These are phyloP conservation scores for Anaspis maculata DNA, from an alignment of 2,888 invertebrate genomes.

Conservation along the genomic window DNA sequence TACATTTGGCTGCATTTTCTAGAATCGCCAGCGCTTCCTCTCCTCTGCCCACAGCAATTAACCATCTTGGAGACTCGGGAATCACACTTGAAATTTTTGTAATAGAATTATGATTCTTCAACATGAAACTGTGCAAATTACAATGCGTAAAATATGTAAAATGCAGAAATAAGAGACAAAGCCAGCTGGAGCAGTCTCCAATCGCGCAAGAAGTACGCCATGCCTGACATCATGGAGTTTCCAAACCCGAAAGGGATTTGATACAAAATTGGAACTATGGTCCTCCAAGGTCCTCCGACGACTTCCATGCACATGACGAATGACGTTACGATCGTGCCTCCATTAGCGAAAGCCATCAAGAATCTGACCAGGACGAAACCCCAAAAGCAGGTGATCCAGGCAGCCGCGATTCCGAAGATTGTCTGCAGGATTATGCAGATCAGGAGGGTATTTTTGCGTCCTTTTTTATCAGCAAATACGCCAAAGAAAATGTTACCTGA, in stretches of 20 bases:
- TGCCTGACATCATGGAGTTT: constrained; percentile 47
- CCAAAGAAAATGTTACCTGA: constrained; percentile 52
- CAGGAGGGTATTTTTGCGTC: constrained; percentile 52
- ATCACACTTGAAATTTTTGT: too few species aligned
- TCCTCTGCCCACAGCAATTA: constrained; percentile 47
- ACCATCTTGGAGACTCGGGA: constrained; percentile 57
- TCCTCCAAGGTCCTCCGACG: constrained; percentile 54
- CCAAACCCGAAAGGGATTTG: constrained; percentile 57
- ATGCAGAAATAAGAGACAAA: constrained; percentile 46
- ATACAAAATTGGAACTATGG: constrained; percentile 52
- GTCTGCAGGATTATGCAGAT: constrained; percentile 49
- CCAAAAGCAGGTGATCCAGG: constrained; percentile 47
- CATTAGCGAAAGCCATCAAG: constrained; percentile 51
- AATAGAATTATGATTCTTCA: background rate
- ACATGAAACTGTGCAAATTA: constrained; percentile 19
- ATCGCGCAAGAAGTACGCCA: constrained; percentile 52
- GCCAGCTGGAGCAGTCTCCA: constrained; percentile 54
- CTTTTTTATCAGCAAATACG: constrained; percentile 52
- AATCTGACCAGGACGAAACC: constrained; percentile 49
- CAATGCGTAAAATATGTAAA: constrained; percentile 47
- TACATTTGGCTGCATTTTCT: constrained; percentile 33
- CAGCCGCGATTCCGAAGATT: constrained; percentile 45
- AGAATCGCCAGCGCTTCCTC: constrained; percentile 45
- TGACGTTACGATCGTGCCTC: constrained; percentile 56
- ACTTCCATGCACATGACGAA: constrained; percentile 60